These are phyloP conservation scores for Entosphenus tridentatus DNA, from an alignment of 2,113 vertebrate genomes.

Conservation along the genomic window DNA sequence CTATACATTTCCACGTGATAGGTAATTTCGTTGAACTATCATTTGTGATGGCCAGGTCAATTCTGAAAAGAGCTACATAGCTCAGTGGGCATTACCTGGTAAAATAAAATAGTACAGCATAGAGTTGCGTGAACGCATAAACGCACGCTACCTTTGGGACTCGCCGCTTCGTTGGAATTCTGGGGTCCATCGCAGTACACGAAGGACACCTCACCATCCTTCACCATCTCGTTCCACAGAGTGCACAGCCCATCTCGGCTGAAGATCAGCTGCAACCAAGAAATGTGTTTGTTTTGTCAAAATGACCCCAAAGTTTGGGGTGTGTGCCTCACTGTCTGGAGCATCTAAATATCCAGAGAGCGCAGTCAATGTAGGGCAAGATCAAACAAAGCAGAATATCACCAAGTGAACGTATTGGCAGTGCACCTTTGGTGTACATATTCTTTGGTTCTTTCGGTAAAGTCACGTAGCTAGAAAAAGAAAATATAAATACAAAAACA, in stretches of 20 bases:
- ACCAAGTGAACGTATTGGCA: not conserved
- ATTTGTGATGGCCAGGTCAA: too few relatives aligned
- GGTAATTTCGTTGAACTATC: too few relatives aligned
- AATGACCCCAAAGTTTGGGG: not conserved
- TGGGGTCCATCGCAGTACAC: conserved; percentile 45
- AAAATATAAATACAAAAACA: too few relatives aligned
- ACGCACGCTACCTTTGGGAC: conserved; percentile 29
- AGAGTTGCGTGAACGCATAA: not conserved
- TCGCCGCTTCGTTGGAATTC: conserved; percentile 27
- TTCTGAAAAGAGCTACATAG: too few relatives aligned
- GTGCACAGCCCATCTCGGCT: conserved; percentile 77
- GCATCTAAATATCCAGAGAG: not conserved
- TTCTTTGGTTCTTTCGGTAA: too few relatives aligned
- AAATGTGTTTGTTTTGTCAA: not conserved
- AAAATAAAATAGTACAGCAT: too few relatives aligned
- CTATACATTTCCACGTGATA: too few relatives aligned
- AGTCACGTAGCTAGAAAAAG: too few relatives aligned
- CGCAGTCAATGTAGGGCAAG: not conserved
- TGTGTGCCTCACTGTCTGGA: not conserved
- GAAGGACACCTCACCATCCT: conserved; percentile 83
- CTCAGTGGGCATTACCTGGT: too few relatives aligned
- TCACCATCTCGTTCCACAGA: conserved; percentile 99
- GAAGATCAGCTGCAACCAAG: conserved; percentile 52
- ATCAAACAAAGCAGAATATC: not conserved
- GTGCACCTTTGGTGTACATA: too few relatives aligned